These are phyloP conservation scores for Pteria penguin DNA, from an alignment of 2,888 invertebrate species.

Conservation along the genomic window DNA sequence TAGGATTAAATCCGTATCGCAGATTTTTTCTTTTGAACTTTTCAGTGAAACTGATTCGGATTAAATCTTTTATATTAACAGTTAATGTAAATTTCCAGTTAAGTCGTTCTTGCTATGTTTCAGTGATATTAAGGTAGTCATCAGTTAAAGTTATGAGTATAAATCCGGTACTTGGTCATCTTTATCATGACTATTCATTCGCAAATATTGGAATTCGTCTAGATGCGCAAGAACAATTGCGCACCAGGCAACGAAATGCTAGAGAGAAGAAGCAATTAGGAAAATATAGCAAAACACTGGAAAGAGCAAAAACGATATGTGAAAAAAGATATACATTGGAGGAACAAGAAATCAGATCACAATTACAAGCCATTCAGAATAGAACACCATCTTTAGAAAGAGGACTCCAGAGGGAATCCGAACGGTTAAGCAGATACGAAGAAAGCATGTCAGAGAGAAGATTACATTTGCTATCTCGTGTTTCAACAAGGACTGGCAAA, in stretches of 20 bases:
- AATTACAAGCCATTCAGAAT: conserved; percentile 48
- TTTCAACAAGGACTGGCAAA: background rate
- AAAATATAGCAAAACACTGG: conserved; percentile 47
- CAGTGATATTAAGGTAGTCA: too few relatives aligned
- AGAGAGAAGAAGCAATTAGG: conserved; percentile 59
- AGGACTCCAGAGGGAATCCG: conserved; percentile 45
- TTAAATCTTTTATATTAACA: too few relatives aligned
- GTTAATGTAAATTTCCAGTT: too few relatives aligned
- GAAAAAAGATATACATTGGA: conserved; percentile 54
- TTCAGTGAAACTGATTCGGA: too few relatives aligned
- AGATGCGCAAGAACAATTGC: conserved; percentile 62
- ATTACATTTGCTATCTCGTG: background rate
- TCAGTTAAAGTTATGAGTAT: too few relatives aligned
- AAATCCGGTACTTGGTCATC: conserved; percentile 58
- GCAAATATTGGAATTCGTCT: conserved; percentile 46
- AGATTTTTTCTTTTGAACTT: too few relatives aligned
- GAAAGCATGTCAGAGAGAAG: background rate
- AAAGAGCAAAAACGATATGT: conserved; percentile 57
- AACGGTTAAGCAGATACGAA: conserved; percentile 13
- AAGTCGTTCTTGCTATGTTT: too few relatives aligned
- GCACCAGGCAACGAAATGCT: conserved; percentile 63
- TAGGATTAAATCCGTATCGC: too few relatives aligned
- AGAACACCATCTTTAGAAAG: conserved; percentile 53
- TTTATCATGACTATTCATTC: conserved; percentile 62
- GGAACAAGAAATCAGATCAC: conserved; percentile 45